Evolutionary conservation across 2,113 vertebrate species (phyloP).

Genomic region (Rostratula benghalensis): DNA sequence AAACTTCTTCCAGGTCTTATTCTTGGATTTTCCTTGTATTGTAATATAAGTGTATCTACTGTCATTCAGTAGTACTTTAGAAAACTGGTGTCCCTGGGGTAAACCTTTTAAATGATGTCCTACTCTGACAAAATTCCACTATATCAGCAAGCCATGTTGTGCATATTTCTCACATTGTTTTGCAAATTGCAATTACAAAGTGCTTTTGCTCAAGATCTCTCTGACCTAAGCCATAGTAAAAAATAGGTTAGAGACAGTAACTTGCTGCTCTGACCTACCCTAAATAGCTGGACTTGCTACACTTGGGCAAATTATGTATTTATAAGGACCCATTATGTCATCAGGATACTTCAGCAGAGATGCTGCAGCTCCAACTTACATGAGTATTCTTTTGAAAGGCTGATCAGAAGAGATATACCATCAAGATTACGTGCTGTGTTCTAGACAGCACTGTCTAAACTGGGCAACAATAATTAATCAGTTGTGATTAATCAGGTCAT

Average conservation of each 20-base stretch:
- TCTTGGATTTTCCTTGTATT: background rate
- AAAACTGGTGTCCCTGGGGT: slow-evolving; percentile 10
- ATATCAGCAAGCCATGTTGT: background rate
- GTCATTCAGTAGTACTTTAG: background rate
- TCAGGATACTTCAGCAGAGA: background rate
- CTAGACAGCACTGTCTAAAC: background rate
- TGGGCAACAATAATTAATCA: background rate
- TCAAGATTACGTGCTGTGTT: background rate
- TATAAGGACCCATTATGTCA: background rate
- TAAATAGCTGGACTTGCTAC: slow-evolving; percentile 8
- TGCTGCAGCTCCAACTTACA: background rate
- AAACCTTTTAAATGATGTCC: background rate
- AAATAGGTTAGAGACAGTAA: background rate
- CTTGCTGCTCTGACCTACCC: background rate
- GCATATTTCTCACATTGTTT: slow-evolving; percentile 10
- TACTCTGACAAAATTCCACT: slow-evolving; percentile 17
- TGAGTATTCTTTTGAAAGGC: slow-evolving; percentile 17
- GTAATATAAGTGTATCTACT: background rate
- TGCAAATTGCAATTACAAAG: slow-evolving; percentile 17
- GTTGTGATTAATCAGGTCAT: background rate
- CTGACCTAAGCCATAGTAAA: background rate
- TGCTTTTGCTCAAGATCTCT: background rate
- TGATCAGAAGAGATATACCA: background rate
- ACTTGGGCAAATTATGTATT: slow-evolving; percentile 19
- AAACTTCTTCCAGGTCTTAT: background rate